These are phyloP conservation scores for Harpalus rufipes DNA, from an alignment of 2,888 invertebrate species.

Conservation along the genomic window DNA sequence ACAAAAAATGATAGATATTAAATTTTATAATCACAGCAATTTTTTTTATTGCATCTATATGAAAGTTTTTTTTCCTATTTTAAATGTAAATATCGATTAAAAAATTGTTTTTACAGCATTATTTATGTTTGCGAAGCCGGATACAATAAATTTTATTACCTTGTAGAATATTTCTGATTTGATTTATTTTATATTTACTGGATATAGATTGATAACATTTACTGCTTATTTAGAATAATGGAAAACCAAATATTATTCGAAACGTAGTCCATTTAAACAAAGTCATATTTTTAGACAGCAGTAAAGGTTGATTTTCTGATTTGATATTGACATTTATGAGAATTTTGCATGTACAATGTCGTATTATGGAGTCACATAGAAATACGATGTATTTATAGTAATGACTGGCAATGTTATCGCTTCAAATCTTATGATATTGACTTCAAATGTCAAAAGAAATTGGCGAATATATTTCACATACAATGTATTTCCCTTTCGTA, in stretches of 20 bases:
- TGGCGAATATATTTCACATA: slow-evolving; percentile 23
- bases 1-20: no score
- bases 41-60: no score
- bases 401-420: slow-evolving; percentile 24
- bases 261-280: slow-evolving; percentile 2
- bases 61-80: not conserved
- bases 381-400: slow-evolving; percentile 39
- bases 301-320: slow-evolving; percentile 36
- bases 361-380: slow-evolving; percentile 33
- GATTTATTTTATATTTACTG: slow-evolving; percentile 27
- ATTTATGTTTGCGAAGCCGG: not conserved
- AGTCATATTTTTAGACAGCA: slow-evolving; percentile 25
- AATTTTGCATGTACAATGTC: slow-evolving; percentile 56
- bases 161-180: not conserved
- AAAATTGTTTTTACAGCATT: not conserved
- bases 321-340: slow-evolving; percentile 58
- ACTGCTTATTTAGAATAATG: not conserved
- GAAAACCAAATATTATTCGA: slow-evolving; percentile 25
- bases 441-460: slow-evolving; percentile 41
- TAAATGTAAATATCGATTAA: no score
- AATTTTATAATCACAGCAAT: no score
- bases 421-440: slow-evolving; percentile 33
- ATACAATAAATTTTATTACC: slow-evolving; percentile 2
- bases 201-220: slow-evolving; percentile 11
- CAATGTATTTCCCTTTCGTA: not conserved